Evolutionary conservation across 37 sponge, comb jelly and placozoan species (phyloP).

Genomic region (Diacarnus erythraeanus): DNA sequence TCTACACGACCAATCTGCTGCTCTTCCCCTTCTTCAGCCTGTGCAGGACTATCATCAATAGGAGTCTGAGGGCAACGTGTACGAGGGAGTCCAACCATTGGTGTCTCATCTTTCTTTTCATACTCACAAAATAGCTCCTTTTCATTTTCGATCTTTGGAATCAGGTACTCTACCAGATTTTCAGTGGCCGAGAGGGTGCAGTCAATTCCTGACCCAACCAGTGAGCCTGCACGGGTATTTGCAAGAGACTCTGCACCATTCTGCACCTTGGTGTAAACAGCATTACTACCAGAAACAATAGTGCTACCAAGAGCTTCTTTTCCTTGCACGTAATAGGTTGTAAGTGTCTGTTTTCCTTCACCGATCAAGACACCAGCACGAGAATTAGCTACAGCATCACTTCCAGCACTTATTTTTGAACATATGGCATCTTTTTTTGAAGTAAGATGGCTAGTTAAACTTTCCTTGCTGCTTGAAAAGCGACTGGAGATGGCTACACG

Average conservation of each 20-base stretch:
- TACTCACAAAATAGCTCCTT: constrained; percentile 35
- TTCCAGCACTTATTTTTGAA: constrained; percentile 28
- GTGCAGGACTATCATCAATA: not conserved
- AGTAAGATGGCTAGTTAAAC: constrained; percentile 5
- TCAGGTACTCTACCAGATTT: constrained; percentile 47
- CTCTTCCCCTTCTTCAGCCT: constrained; percentile 25
- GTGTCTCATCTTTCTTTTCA: constrained; percentile 30
- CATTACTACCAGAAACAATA: constrained; percentile 18
- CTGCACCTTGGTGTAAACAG: constrained; percentile 23
- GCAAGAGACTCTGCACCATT: constrained; percentile 22
- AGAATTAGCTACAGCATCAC: constrained; percentile 34
- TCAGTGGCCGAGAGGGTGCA: constrained; percentile 44
- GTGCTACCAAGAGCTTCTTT: constrained; percentile 26
- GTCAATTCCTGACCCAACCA: constrained; percentile 60
- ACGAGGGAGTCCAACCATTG: not conserved
- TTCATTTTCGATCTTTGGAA: constrained; percentile 48
- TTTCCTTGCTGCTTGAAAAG: constrained; percentile 10
- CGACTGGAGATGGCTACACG: constrained; percentile 17
- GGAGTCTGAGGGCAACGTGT: not conserved
- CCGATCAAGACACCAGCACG: constrained; percentile 38
- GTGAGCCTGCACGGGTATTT: constrained; percentile 52
- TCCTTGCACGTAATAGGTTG: constrained; percentile 14
- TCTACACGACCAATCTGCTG: not conserved
- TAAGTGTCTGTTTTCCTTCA: constrained; percentile 27
- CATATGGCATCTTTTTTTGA: constrained; percentile 25